phyloP scores from a whole-genome alignment of 2,888 invertebrate species.

The Agrenia bidenticulata region DNA sequence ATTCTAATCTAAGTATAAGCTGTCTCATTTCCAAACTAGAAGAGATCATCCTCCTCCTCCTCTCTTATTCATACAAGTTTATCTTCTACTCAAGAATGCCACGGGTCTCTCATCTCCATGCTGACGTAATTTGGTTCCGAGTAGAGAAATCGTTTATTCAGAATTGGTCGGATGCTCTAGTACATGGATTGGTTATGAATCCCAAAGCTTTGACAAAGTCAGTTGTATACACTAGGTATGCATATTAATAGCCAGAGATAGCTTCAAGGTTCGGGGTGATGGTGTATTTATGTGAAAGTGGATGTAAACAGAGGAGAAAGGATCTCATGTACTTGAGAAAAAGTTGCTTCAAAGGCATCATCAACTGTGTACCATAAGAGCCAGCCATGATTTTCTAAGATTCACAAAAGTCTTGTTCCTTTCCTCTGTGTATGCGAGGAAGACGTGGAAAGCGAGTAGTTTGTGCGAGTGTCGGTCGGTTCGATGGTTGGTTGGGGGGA shows the following conservation, averaged over 20 bases:
- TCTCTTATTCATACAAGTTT: too few relatives aligned
- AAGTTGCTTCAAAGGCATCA: constrained; percentile 5
- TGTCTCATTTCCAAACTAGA: too few relatives aligned
- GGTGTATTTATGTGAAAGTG: constrained; percentile 29
- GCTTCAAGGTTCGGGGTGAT: neutral
- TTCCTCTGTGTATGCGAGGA: neutral
- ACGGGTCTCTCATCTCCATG: too few relatives aligned
- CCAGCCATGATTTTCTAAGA: constrained; percentile 26
- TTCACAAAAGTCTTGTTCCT: constrained; percentile 25
- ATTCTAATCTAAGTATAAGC: too few relatives aligned
- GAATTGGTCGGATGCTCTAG: neutral
- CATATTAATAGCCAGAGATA: neutral
- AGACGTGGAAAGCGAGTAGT: neutral
- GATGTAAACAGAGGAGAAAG: constrained; percentile 34
- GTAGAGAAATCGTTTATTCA: constrained; percentile 7
- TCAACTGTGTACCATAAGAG: neutral
- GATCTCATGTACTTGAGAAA: neutral
- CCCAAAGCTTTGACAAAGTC: constrained; percentile 3
- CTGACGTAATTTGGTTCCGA: neutral
- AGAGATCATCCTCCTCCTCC: too few relatives aligned
- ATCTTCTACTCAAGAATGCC: too few relatives aligned
- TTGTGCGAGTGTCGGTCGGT: neutral
- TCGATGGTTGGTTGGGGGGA: constrained; percentile 21
- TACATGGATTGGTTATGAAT: constrained; percentile 10
- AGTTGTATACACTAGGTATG: neutral